phyloP scores from a whole-genome alignment of 1,140 invertebrate species.

The Dysdera silvatica region DNA sequence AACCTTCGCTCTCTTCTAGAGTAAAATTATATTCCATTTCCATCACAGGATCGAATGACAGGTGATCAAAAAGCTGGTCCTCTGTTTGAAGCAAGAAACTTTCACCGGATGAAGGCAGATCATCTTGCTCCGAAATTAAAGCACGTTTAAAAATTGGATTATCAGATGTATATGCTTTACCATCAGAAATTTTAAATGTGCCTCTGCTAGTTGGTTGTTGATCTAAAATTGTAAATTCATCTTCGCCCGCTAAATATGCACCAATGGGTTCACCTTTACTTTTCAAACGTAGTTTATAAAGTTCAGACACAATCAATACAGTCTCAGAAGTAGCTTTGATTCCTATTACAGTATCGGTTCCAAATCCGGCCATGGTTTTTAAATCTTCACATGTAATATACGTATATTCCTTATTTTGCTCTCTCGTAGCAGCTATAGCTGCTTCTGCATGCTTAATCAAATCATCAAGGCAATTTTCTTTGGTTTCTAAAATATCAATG shows the following conservation, averaged over 20 bases:
- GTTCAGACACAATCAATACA: no score
- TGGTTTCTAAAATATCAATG: constrained; percentile 56
- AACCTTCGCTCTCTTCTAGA: constrained; percentile 67
- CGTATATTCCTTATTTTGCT: constrained; percentile 36
- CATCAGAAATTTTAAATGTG: no score
- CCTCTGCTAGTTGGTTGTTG: no score
- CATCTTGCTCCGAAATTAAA: constrained; percentile 44
- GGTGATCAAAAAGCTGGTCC: constrained; percentile 53
- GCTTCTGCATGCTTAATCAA: constrained; percentile 55
- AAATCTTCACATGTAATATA: constrained; percentile 56
- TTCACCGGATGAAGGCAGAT: constrained; percentile 43
- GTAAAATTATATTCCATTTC: constrained; percentile 77
- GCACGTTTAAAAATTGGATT: constrained; percentile 36
- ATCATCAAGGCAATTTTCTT: constrained; percentile 60
- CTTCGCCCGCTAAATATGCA: no score
- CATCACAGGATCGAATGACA: constrained; percentile 66
- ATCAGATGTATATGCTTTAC: no score
- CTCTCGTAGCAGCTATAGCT: constrained; percentile 28
- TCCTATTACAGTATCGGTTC: no score
- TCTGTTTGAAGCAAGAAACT: constrained; percentile 55
- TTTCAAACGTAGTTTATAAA: no score
- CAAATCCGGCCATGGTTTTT: constrained; percentile 65
- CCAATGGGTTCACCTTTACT: no score
- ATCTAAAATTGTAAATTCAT: no score
- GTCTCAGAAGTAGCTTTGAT: no score